A percentile compares a stretch with the other conserved stretches of the same genome.
phyloP scores from a whole-genome alignment of 1,140 invertebrate species.

The Drosophila orosa region DNA sequence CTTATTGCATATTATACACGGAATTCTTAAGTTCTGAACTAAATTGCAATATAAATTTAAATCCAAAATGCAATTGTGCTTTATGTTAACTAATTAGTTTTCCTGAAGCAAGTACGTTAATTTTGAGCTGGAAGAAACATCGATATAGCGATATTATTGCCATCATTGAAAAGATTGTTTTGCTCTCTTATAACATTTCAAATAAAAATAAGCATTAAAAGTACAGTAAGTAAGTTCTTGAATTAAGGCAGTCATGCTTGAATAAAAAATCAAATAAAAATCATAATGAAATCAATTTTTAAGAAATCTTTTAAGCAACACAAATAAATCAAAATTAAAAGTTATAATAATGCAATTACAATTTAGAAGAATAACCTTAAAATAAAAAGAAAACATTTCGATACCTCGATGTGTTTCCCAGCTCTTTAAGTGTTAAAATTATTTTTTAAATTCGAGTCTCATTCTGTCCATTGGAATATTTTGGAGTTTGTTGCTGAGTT shows the following conservation, averaged over 20 bases:
- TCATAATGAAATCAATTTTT: neutral
- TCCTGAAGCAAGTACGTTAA: neutral
- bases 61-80: neutral
- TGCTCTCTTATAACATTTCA: neutral
- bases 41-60: neutral
- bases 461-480: constrained; percentile 56
- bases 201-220: neutral
- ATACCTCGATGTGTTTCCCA: constrained; percentile 9
- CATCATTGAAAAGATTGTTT: neutral
- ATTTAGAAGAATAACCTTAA: neutral
- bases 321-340: neutral
- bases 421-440: constrained; percentile 1
- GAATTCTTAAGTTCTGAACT: neutral
- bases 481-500: constrained; percentile 13
- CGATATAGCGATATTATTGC: neutral
- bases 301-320: neutral
- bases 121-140: constrained; percentile 12
- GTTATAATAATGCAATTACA: neutral
- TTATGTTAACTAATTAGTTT: neutral
- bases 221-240: neutral
- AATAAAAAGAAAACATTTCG: neutral
- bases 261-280: neutral
- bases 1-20: neutral
- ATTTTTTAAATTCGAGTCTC: constrained; percentile 75
- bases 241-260: neutral